Evolutionary conservation across 2,797 vertebrate genomes (phyloP).

Genomic region (Halcyon chelicuti): DNA sequence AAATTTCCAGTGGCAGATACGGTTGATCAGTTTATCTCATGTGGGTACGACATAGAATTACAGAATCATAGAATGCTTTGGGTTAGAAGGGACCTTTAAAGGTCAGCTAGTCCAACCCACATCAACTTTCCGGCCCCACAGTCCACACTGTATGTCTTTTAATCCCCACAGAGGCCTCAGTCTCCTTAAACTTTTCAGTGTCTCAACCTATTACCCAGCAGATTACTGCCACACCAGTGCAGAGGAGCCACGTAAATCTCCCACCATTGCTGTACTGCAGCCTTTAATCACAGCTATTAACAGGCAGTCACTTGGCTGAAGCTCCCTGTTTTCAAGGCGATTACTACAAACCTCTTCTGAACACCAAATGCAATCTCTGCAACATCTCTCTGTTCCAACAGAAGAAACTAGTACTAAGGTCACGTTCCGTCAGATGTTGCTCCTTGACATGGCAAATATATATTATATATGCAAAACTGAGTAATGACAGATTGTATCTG

Average conservation of each 20-base stretch:
- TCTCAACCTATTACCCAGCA: neutral
- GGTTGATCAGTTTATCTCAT: neutral
- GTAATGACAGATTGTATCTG: neutral
- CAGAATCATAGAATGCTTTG: neutral
- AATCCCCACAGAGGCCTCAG: neutral
- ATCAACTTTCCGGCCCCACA: neutral
- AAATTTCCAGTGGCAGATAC: neutral
- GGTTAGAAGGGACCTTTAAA: neutral
- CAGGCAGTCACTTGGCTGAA: neutral
- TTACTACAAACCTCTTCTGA: neutral
- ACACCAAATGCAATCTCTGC: neutral
- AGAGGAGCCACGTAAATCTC: neutral
- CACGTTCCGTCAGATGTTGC: neutral
- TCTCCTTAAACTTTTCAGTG: neutral
- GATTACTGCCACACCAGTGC: neutral
- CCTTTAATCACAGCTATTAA: neutral
- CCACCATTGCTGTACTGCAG: neutral
- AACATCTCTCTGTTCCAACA: neutral
- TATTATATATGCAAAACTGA: neutral
- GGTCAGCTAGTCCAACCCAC: neutral
- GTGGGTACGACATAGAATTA: neutral
- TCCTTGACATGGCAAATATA: neutral
- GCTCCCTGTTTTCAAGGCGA: neutral
- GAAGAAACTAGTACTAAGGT: neutral
- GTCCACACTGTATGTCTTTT: neutral